phyloP scores from a whole-genome alignment of 2,888 invertebrate species.

The Xanthorhoe spadicearia region DNA sequence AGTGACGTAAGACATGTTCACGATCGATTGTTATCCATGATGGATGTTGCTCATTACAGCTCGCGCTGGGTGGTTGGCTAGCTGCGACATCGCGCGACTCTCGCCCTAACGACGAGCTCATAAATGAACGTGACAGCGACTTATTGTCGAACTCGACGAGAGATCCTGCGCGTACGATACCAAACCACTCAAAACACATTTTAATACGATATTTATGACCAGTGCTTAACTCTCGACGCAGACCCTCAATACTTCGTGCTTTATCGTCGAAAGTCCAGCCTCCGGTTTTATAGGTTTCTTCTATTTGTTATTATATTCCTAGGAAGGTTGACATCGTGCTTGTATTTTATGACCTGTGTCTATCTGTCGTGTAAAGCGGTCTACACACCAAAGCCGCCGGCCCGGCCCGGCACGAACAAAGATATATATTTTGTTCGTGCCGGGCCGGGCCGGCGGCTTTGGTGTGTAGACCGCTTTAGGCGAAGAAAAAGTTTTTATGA shows the following conservation, averaged over 20 bases:
- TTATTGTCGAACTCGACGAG: constrained; percentile 69
- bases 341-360: constrained; percentile 61
- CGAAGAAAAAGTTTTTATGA: not conserved
- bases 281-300: constrained; percentile 67
- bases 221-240: constrained; percentile 65
- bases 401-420: too few relatives aligned
- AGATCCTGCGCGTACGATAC: constrained; percentile 71
- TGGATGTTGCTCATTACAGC: constrained; percentile 74
- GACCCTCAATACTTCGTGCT: constrained; percentile 61
- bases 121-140: constrained; percentile 69
- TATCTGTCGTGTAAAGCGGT: not conserved
- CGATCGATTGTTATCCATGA: constrained; percentile 74
- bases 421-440: too few relatives aligned
- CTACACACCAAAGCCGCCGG: too few relatives aligned
- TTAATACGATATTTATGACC: constrained; percentile 79
- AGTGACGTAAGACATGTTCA: constrained; percentile 53
- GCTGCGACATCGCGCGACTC: constrained; percentile 51
- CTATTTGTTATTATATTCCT: constrained; percentile 68
- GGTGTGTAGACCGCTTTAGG: too few relatives aligned
- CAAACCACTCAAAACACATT: constrained; percentile 69
- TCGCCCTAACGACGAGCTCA: constrained; percentile 68
- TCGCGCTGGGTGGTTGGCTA: constrained; percentile 72
- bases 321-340: constrained; percentile 62
- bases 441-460: too few relatives aligned
- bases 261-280: constrained; percentile 55